A percentile compares a stretch with the other conserved stretches of the same genome.
Evolutionary conservation across 2,888 invertebrate species (phyloP).

Genomic region (Drosophila crucigera): DNA sequence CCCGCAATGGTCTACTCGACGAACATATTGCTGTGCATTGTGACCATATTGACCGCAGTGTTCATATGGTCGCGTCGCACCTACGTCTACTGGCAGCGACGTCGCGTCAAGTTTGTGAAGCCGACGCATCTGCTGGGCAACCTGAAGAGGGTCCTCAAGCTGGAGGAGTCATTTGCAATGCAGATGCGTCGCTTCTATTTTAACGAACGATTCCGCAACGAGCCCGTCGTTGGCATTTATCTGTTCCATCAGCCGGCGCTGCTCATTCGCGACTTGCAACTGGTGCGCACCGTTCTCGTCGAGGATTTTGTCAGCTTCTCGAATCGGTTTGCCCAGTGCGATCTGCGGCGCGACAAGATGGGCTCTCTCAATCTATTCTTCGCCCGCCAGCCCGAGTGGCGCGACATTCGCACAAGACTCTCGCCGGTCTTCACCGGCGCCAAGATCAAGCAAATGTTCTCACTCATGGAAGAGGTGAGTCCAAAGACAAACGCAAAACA

Average conservation of each 20-base stretch:
- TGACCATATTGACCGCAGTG: conserved; percentile 77
- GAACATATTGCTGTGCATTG: conserved; percentile 75
- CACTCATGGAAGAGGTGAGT: conserved; percentile 83
- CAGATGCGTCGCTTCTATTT: conserved; percentile 84
- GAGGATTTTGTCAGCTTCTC: conserved; percentile 86
- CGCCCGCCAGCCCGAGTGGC: conserved; percentile 86
- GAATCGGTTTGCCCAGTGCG: conserved; percentile 79
- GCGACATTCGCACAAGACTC: conserved; percentile 83
- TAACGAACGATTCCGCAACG: conserved; percentile 67
- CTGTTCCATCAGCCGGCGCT: conserved; percentile 86
- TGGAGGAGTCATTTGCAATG: conserved; percentile 81
- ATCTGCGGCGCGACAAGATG: conserved; percentile 83
- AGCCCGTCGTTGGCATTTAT: conserved; percentile 84
- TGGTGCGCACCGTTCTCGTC: conserved; percentile 85
- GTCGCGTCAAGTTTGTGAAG: conserved; percentile 83
- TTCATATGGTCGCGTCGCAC: conserved; percentile 85
- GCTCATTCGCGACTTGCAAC: conserved; percentile 85
- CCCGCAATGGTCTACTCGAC: conserved; percentile 79
- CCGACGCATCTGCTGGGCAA: conserved; percentile 85
- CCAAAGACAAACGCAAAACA: not conserved
- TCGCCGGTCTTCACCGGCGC: conserved; percentile 86
- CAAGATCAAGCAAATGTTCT: conserved; percentile 85
- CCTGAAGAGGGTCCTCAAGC: conserved; percentile 82
- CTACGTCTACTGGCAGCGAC: conserved; percentile 83
- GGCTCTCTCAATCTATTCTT: conserved; percentile 86